Evolutionary conservation across 2,113 vertebrate species (phyloP), one percentile per base, ranked within the genome.

Genomic region (Halichoerus grypus): DNA sequence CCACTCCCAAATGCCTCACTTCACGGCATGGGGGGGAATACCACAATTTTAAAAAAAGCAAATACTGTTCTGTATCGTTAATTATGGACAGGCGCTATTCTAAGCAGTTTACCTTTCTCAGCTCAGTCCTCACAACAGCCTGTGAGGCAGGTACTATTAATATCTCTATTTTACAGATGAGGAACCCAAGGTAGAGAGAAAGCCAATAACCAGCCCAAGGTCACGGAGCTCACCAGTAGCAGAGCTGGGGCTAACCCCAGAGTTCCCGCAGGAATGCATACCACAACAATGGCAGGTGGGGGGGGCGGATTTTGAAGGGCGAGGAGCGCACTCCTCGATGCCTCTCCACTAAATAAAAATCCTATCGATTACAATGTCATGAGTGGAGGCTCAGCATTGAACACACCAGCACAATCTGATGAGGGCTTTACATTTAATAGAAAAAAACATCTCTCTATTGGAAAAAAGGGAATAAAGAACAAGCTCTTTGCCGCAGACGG

Each of bases 141-240:
- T 14, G 57, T 10, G 31, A 91, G 74, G 69, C 46, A 71, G 28
- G 24, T 39, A 49, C 63, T 86, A 92, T 85, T 49, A 88, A 77
- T 77, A 96, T 69, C 83, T 96, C 65, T 87, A 55, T 90, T 94
- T 55, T 94, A 93, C 33, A 92, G 90, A 79, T 79, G 71, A 90
- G 59, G 63, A 84, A 95, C 57, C 67, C 83, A 39, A 97, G 77
- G 59, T 28, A 89, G 74, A 87, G 63, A 93, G 67, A 97, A 96
- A 89, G 94, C 61, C 91, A 88, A 28, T 18, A 61, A 89, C 31
- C 5, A 12, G 92, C n/a, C 63, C 79, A 86, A 97, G 69, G 71
- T 76, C 83, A 92, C 55, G 69, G 24, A 77, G 61, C 55, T 88
- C 88, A 24, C 80, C 71, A 77, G 46, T 1, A 36, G 51, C 82